Evolutionary conservation across 2,797 vertebrate genomes (phyloP), one percentile per base, ranked within the genome.

Genomic region (Numenius phaeopus): DNA sequence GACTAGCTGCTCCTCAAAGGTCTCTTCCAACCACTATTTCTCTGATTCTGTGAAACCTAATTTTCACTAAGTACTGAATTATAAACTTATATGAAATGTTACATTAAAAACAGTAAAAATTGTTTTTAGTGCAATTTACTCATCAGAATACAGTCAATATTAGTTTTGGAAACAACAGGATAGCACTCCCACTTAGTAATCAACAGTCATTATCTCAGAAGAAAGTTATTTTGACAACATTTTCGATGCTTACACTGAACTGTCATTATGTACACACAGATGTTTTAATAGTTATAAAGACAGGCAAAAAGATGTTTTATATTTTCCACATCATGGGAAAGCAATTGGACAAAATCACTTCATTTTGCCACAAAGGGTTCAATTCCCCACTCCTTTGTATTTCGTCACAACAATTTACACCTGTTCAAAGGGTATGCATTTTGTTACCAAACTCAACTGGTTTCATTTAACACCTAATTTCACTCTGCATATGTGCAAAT

Each of bases 401-500:
- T 78, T 82, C 34, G 30, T 83, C 54, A 87, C 30, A 66, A 58
- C 87, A 83, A 93, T 93, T 93, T 84, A 65, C 80, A 90, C 40
- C 55, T 79, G 5, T 80, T 95, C 70, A 84, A 82, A 77, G 40
- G 7, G 11, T 49, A 84, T 52, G 30, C n/a, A 32, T 32, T 82
- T 55, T 90, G 58, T 91, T 90, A 72, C 61, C 52, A 78, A 78
- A 78, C 37, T 49, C 32, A 13, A 39, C 44, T 50, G 59, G 50
- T 89, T 94, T 90, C 64, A 89, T 92, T 96, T 94, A 93, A 84
- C 90, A 87, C 78, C n/a, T 93, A 73, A 87, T 84, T 88, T 89
- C 62, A 82, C 20, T 50, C 59, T 89, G 70, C 58, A 52, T 67
- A 73, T 40, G 88, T 95, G 86, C 66, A 90, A 96, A 94, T 96